A percentile compares a stretch with the other conserved stretches of the same genome.
Conservation (phyloP, 2,888 invertebrate genomes). For the Graphium colonna region DNA sequence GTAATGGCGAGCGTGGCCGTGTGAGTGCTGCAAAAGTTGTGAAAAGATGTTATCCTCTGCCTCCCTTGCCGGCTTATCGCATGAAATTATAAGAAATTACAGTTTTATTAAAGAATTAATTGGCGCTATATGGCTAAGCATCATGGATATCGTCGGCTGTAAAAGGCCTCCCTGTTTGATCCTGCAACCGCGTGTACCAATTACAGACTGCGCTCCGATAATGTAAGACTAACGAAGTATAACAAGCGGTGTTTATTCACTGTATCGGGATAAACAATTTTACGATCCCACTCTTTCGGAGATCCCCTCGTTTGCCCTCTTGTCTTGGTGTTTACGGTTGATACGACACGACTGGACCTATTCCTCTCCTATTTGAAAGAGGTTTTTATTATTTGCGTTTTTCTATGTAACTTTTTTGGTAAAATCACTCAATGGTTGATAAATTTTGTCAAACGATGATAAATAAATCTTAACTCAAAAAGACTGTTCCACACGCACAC, state of each 20-base stretch:
- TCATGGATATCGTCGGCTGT: conserved; percentile 35
- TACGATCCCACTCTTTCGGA: conserved; percentile 19
- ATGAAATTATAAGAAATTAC: no score
- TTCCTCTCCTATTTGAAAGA: not conserved
- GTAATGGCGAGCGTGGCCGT: no score
- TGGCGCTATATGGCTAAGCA: not conserved
- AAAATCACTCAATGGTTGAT: no score
- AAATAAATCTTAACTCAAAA: no score
- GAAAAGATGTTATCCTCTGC: no score
- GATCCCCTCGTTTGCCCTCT: conserved; percentile 5
- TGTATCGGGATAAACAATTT: conserved; percentile 32
- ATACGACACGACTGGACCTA: not conserved
- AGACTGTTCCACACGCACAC: no score
- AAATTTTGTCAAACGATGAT: no score
- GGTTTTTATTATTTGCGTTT: not conserved
- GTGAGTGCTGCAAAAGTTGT: no score
- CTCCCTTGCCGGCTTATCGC: no score
- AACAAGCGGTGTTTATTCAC: conserved; percentile 37
- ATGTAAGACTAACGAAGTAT: conserved; percentile 68
- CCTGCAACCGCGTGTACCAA: conserved; percentile 56
- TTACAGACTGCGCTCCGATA: conserved; percentile 63
- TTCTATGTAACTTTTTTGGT: no score
- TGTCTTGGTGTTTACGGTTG: conserved; percentile 3
- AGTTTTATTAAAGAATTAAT: no score
- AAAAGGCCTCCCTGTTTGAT: conserved; percentile 33